Evolutionary conservation across 2,113 vertebrate species (phyloP), one percentile per base, ranked within the genome.

Genomic region (Spermophilus dauricus): DNA sequence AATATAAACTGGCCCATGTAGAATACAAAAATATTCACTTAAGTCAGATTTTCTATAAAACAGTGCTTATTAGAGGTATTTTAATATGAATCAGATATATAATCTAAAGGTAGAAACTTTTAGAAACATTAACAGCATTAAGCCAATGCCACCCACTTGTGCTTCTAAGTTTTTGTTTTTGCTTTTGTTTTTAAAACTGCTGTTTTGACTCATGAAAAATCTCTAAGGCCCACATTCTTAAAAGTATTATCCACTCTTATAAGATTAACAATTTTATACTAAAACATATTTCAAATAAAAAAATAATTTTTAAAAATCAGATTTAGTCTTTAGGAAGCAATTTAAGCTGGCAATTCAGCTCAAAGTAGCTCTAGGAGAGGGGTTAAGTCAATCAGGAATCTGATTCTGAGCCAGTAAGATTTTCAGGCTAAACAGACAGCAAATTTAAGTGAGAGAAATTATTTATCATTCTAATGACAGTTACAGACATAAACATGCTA

Each of bases 311-410:
- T 1, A 65, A 97, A 98, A 95, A 83, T 96, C 32, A 97, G 56
- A 84, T 93, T 94, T 95, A 87, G 89, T 93, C 67, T 81, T 93
- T 95, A 90, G 39, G 56, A 96, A 95, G 75, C 77, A 11, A 51
- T 86, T 98, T 96, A 98, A 98, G 95, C 97, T 98, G 95, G 91
- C 95, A 98, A 91, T 92, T 95, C 95, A 96, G 92, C 96, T 98
- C 97, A 73, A 34, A 97, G 97, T 78, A 97, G 93, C 80, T 95
- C 93, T 98, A 98, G 94, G 61, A 95, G 95, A 95, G 5, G n/a
- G 30, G 56, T 58, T 58, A 58, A 22, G 51, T 56, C 61, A 84
- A 42, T 87, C 34, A 98, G 93, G 86, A 97, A 95, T 96, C 93
- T 83, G 96, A 98, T 97, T 97, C 89, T 80, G 96, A 97, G 85